Evolutionary conservation across 2,888 invertebrate genomes (phyloP), one percentile per base, ranked within the genome.

Genomic region (Rhingia campestris): DNA sequence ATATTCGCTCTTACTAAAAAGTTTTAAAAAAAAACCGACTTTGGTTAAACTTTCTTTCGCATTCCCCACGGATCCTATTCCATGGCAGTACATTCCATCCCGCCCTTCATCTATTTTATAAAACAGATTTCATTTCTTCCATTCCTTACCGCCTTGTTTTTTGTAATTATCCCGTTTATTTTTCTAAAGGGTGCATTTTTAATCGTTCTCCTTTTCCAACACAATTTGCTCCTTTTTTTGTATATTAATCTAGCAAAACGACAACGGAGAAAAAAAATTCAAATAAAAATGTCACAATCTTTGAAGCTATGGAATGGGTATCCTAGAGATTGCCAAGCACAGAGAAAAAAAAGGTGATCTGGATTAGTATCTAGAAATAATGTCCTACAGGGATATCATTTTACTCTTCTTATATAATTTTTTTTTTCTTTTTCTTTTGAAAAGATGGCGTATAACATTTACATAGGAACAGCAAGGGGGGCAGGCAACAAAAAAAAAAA

Each of bases 381-480:
- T 90, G 89, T 90, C 90, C 90, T 90, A 89, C 90, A 90, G 89
- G 88, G 90, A 90, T 89, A 90, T 90, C 89, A 89, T 88, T 90
- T 88, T 87, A 86, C 88, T 86, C 84, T 70, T 10, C 53, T 58
- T 56, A 59, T 51, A 22, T 22, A 22, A 22, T 22, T 22, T 22
- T 22, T 22, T 59, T 66, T 49, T 63, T 43, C 37, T 54, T 58
- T 64, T 67, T 61, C 47, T 58, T 49, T 9, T 41, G 14, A 69
- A 76, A 74, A 73, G 47, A 69, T 75, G 61, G 67, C 53, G 69
- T 32, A 47, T 43, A 64, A 51, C 67, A 76, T 67, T 45, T 63
- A 58, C 58, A 58, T 14, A 53, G 53, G 49, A 43, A 63, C 35
- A 47, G 22, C 22, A 41, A n/a, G n/a, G n/a, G n/a, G n/a, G n/a